These are phyloP conservation scores for Rhyzopertha dominica DNA, from an alignment of 1,140 invertebrate species.

Conservation along the genomic window DNA sequence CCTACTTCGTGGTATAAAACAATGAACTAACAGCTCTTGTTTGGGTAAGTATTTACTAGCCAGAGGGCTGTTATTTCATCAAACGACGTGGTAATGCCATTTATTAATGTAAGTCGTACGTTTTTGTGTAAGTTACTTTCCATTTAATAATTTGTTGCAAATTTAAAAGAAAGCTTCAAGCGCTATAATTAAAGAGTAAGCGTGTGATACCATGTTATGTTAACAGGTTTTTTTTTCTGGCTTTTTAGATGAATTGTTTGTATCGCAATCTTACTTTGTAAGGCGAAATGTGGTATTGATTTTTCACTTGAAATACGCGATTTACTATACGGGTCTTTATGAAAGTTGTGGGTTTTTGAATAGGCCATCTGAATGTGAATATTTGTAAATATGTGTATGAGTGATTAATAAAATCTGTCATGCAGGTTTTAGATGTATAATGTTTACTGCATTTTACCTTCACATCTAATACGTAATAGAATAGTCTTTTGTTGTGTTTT, in stretches of 20 bases:
- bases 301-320: conserved; percentile 13
- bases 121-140: conserved; percentile 13
- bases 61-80: conserved; percentile 23
- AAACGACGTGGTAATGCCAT: neutral
- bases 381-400: conserved; percentile 46
- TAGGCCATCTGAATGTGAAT: conserved; percentile 44
- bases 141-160: neutral
- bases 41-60: conserved; percentile 19
- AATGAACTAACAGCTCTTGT: conserved; percentile 21
- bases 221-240: conserved; percentile 11
- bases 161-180: neutral
- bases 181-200: conserved; percentile 1
- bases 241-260: conserved; percentile 4
- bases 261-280: conserved; percentile 6
- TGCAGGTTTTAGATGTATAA: conserved; percentile 36
- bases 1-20: conserved; percentile 26
- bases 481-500: no score
- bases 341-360: conserved; percentile 37
- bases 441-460: no score
- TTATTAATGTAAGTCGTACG: conserved; percentile 5
- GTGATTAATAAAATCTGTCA: conserved; percentile 42
- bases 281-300: conserved; percentile 8
- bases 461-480: no score
- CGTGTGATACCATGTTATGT: conserved; percentile 5
- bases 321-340: conserved; percentile 40